Evolutionary conservation across 2,888 invertebrate genomes (phyloP).

Genomic region (Eretmocerus hayati): DNA sequence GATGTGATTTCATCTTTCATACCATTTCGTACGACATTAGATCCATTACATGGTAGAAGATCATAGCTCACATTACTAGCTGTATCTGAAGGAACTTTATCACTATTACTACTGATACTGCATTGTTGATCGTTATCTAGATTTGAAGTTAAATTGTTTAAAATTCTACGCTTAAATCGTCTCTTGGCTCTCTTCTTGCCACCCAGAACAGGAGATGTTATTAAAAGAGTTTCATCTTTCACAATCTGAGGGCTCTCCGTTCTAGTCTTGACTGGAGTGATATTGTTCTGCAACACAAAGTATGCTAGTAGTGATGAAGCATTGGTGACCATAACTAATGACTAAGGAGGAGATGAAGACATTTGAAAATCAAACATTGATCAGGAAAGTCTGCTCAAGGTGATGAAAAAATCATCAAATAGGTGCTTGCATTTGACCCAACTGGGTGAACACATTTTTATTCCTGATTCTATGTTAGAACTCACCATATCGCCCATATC

Average conservation of each 20-base stretch:
- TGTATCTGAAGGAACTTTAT: constrained; percentile 12
- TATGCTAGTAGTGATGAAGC: too few relatives aligned
- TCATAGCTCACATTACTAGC: constrained; percentile 5
- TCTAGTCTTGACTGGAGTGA: constrained; percentile 1
- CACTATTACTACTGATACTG: constrained; percentile 17
- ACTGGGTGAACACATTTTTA: not conserved
- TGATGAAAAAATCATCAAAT: too few relatives aligned
- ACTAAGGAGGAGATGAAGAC: too few relatives aligned
- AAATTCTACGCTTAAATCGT: constrained; percentile 31
- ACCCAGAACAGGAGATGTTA: constrained; percentile 28
- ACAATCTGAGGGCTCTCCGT: constrained; percentile 18
- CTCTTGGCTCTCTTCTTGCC: constrained; percentile 23
- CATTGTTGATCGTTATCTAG: constrained; percentile 14
- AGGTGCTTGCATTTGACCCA: too few relatives aligned
- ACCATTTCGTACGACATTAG: too few relatives aligned
- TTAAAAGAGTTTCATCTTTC: constrained; percentile 14
- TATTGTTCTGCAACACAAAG: constrained; percentile 8
- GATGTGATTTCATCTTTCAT: too few relatives aligned
- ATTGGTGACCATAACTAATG: too few relatives aligned
- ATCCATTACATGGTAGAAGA: too few relatives aligned
- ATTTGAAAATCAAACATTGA: too few relatives aligned
- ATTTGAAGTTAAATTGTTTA: constrained; percentile 15
- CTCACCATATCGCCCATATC: constrained; percentile 10
- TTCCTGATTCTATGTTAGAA: not conserved
- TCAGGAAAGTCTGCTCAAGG: too few relatives aligned